A percentile compares a stretch with the other conserved stretches of the same genome.
Conservation (phyloP, 2,888 invertebrate species). For the Cataglyphis rosenhaueri region DNA sequence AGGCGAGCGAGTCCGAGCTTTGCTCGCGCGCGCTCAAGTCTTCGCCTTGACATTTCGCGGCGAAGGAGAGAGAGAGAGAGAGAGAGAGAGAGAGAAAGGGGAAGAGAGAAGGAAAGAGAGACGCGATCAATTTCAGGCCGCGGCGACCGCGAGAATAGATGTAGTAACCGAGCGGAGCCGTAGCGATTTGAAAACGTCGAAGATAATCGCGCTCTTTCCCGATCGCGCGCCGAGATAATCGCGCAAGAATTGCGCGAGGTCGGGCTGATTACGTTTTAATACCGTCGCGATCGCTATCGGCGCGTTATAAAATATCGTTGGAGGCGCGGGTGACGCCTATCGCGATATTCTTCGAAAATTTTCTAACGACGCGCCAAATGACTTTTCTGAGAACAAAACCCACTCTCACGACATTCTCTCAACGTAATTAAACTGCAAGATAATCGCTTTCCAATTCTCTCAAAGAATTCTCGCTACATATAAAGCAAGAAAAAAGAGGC, state of each 20-base stretch:
- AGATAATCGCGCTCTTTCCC: constrained; percentile 52
- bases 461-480: neutral
- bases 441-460: neutral
- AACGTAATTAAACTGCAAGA: neutral
- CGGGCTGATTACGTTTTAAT: constrained; percentile 58
- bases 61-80: constrained; percentile 22
- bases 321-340: constrained; percentile 48
- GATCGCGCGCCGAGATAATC: constrained; percentile 55
- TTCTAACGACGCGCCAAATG: constrained; percentile 24
- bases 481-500: constrained; percentile 11
- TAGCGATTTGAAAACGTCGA: constrained; percentile 39
- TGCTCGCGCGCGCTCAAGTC: neutral
- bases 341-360: constrained; percentile 41
- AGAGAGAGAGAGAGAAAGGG: neutral
- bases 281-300: constrained; percentile 48
- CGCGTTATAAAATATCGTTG: constrained; percentile 49
- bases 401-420: neutral
- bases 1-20: constrained; percentile 20
- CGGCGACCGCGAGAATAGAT: constrained; percentile 49
- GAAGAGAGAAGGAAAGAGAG: neutral
- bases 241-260: constrained; percentile 50
- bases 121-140: constrained; percentile 51
- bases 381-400: constrained; percentile 31
- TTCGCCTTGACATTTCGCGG: constrained; percentile 52
- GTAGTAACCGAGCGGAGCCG: constrained; percentile 29